Percentiles rank a stretch among this genome's conserved stretches.
These are phyloP conservation scores for Olivierus martensii DNA, from an alignment of 1,140 invertebrate species.

Conservation along the genomic window DNA sequence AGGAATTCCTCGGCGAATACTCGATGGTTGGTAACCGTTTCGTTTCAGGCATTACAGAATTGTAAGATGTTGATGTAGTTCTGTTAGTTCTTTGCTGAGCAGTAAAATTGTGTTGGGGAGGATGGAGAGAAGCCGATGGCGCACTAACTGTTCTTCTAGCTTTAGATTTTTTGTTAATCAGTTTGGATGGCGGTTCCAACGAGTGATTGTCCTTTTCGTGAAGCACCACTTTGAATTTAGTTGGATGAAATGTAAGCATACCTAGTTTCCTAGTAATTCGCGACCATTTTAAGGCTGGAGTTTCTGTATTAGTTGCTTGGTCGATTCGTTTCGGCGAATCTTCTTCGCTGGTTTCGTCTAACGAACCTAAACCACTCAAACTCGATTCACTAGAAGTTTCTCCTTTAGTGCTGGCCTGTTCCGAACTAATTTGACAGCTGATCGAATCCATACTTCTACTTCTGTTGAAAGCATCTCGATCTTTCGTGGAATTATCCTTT, in stretches of 20 bases:
- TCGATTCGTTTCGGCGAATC: neutral
- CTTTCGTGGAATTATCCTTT: conserved; percentile 12
- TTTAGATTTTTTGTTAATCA: conserved; percentile 6
- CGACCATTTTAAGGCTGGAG: conserved; percentile 15
- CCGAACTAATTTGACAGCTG: conserved; percentile 15
- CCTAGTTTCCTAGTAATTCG: conserved; percentile 9
- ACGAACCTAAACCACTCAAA: neutral
- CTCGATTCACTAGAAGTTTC: conserved; percentile 9
- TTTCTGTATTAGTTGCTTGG: conserved; percentile 16
- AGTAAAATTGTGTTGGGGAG: neutral
- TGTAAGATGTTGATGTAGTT: no score
- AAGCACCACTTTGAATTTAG: conserved; percentile 3
- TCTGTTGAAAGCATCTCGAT: conserved; percentile 14
- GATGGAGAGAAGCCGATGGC: conserved; percentile 9
- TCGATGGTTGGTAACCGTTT: no score
- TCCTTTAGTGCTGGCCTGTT: neutral
- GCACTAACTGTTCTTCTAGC: conserved; percentile 15
- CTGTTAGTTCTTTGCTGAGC: neutral
- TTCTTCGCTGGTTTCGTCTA: neutral
- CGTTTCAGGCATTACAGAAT: no score
- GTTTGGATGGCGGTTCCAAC: neutral
- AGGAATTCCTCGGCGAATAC: no score
- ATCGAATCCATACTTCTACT: conserved; percentile 17
- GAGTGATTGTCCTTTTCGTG: no score
- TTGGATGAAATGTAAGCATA: conserved; percentile 3